Percentiles rank a stretch among this genome's conserved stretches.
Evolutionary conservation across 1,140 invertebrate genomes (phyloP).

Genomic region (Brachionus asplanchnoidis): DNA sequence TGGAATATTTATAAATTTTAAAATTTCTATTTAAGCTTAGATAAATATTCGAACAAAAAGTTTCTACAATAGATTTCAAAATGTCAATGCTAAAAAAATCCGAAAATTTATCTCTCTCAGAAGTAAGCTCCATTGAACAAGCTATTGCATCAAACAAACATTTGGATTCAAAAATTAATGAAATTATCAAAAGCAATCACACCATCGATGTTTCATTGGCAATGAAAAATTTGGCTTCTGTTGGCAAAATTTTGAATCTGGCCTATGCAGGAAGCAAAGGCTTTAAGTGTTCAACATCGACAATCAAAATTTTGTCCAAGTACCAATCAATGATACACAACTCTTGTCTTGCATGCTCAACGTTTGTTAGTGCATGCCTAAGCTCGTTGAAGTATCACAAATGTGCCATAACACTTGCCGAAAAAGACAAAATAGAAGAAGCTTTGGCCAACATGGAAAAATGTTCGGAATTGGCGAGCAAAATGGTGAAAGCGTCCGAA

Average conservation of each 20-base stretch:
- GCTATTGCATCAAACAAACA: not conserved
- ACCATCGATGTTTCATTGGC: not conserved
- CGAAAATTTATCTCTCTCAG: not conserved
- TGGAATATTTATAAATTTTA: not conserved
- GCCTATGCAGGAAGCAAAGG: not conserved
- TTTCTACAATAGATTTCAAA: not conserved
- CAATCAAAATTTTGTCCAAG: not conserved
- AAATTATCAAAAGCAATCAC: not conserved
- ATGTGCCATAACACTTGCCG: not conserved
- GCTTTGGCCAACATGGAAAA: not conserved
- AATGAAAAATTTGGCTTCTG: not conserved
- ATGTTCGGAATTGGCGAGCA: not conserved
- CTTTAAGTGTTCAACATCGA: not conserved
- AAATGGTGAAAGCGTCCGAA: not conserved
- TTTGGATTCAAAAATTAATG: not conserved
- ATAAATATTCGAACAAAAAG: not conserved
- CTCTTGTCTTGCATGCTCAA: not conserved
- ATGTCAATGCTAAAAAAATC: not conserved
- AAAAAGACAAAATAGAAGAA: not conserved
- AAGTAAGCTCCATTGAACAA: not conserved
- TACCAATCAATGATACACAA: not conserved
- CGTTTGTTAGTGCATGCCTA: not conserved
- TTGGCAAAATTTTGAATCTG: not conserved
- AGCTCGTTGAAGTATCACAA: not conserved
- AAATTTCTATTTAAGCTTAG: not conserved